phyloP scores from a whole-genome alignment of 1,140 invertebrate genomes.

The Ceratosolen fusciceps region DNA sequence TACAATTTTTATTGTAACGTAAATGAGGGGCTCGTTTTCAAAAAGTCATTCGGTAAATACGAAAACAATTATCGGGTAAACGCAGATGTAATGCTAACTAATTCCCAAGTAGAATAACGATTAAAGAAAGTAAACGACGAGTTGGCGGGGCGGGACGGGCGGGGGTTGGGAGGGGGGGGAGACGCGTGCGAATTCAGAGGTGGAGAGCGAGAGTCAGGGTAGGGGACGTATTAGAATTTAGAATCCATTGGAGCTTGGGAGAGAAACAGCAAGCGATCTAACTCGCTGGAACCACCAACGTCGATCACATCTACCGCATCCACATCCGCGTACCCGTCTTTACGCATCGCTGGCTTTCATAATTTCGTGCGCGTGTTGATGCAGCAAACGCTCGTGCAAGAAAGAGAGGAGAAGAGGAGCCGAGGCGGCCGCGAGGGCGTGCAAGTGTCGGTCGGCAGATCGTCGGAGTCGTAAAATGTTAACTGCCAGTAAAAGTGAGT shows the following conservation, averaged over 20 bases:
- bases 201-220: not conserved
- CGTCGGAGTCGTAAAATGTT: conserved; percentile 67
- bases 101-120: too few species aligned
- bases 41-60: too few species aligned
- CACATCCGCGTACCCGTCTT: not conserved
- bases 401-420: conserved; percentile 11
- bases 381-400: conserved; percentile 35
- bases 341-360: conserved; percentile 41
- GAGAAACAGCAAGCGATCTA: not conserved
- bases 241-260: not conserved
- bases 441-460: conserved; percentile 29
- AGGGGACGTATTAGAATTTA: not conserved
- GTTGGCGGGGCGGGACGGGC: too few species aligned
- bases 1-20: too few species aligned
- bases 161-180: too few species aligned
- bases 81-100: too few species aligned
- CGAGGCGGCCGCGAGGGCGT: conserved; percentile 11
- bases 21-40: too few species aligned
- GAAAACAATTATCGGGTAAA: too few species aligned
- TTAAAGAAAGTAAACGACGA: too few species aligned
- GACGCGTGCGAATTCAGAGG: too few species aligned
- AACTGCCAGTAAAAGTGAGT: conserved; percentile 71
- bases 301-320: not conserved
- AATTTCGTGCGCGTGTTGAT: conserved; percentile 39
- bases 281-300: conserved; percentile 1